Conservation (phyloP, 2,113 vertebrate species). For the Anseranas semipalmata region DNA sequence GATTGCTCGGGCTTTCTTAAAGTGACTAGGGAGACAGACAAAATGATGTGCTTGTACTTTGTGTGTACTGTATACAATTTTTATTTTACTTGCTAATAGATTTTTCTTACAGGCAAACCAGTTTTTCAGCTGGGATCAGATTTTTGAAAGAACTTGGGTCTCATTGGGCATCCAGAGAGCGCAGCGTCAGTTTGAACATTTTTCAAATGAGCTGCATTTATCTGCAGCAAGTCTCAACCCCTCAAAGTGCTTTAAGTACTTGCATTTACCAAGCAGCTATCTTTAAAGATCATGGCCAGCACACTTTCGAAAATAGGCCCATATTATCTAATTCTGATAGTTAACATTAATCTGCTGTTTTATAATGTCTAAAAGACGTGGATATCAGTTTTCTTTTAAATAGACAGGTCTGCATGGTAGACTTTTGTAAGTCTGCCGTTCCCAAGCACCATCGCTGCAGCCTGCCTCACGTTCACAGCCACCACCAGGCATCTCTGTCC, state of each 20-base stretch:
- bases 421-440: not conserved
- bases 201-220: not conserved
- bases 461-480: accelerated
- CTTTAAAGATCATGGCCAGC: not conserved
- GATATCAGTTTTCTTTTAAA: not conserved
- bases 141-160: not conserved
- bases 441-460: accelerated
- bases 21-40: not conserved
- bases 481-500: accelerated
- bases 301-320: not conserved
- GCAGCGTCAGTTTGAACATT: not conserved
- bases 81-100: not conserved
- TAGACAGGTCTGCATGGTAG: not conserved
- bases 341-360: not conserved
- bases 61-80: no score
- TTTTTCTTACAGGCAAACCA: not conserved
- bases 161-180: not conserved
- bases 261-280: not conserved
- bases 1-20: not conserved
- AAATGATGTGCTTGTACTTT: not conserved
- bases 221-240: not conserved
- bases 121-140: not conserved
- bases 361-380: not conserved
- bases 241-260: not conserved
- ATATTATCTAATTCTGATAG: not conserved